Evolutionary conservation across 2,113 vertebrate species (phyloP), one percentile per base, ranked within the genome.

Genomic region (Calyptomena viridis): DNA sequence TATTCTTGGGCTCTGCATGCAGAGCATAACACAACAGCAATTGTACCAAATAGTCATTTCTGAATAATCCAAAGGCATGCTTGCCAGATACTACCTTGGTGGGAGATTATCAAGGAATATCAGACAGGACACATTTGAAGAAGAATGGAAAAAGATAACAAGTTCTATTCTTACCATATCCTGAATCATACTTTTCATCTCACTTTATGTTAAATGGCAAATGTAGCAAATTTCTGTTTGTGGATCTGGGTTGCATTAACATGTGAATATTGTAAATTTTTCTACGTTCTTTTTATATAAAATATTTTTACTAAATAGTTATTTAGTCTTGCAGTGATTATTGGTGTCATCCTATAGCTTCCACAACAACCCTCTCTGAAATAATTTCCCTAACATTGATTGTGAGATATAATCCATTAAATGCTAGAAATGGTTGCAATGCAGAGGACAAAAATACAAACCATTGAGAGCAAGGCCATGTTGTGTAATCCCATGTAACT

Each of bases 241-340:
- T 91, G 78, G 75, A 35, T 87, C 15, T 35, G 33, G 30, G 68
- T 85, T 74, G 59, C 1, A 7, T 67, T 53, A 80, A 75, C 1
- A 0, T 81, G 46, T 75, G 72, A 89, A 72, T 67, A 56, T 18
- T 78, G 33, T 77, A 30, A 77, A 58, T 78, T 94, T 96, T 95
- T 95, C 73, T 97, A 94, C 49, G 1, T 33, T 44, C 23, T 3
- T 96, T 97, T 96, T 92, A 17, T 94, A 96, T 89, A 95, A 97
- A 97, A 92, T 1, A 0, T 82, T 95, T 94, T 90, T 76, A 40
- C 37, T 69, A 75, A 96, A 78, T 33, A 62, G 8, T 78, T 85
- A 3, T 3, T 53, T 76, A 28, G 63, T 60, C 40, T 80, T 73
- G 27, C 15, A 25, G 49, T 87, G 72, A 40, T 96, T 82, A 72